phyloP scores from a whole-genome alignment of 1,140 invertebrate genomes.

The Drosophila nasuta region DNA sequence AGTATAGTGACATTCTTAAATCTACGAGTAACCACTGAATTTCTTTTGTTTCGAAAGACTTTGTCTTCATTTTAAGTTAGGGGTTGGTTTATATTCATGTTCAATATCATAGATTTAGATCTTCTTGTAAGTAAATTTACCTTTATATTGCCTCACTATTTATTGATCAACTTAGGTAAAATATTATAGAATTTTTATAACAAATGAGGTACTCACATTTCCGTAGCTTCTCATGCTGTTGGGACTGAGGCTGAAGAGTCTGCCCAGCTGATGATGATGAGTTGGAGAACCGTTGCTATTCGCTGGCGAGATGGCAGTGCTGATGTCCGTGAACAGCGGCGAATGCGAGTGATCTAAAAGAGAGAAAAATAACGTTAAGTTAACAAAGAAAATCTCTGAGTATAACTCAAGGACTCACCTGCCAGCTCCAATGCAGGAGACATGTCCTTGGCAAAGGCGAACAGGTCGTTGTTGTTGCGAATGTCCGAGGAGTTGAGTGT shows the following conservation, averaged over 20 bases:
- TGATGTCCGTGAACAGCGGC: slow-evolving; percentile 72
- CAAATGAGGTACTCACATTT: slow-evolving; percentile 69
- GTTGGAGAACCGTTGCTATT: slow-evolving; percentile 70
- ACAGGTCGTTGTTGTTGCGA: slow-evolving; percentile 78
- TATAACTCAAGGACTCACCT: slow-evolving; percentile 45
- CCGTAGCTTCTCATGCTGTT: slow-evolving; percentile 75
- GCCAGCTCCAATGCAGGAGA: slow-evolving; percentile 69
- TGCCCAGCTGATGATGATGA: slow-evolving; percentile 70
- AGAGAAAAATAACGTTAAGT: no score
- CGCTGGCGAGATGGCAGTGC: slow-evolving; percentile 52
- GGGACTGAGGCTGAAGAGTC: slow-evolving; percentile 79
- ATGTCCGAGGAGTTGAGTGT: slow-evolving; percentile 80
- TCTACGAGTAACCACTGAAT: no score
- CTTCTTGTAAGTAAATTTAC: no score
- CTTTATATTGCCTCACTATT: no score
- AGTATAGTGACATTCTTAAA: no score
- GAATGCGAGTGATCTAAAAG: slow-evolving; percentile 72
- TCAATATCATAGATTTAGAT: no score
- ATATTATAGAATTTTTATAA: no score
- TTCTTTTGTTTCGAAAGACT: no score
- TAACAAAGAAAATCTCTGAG: not conserved
- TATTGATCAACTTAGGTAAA: no score
- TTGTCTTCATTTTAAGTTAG: no score
- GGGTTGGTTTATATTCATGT: no score
- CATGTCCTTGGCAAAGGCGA: slow-evolving; percentile 79